A percentile compares a stretch with the other conserved stretches of the same genome.
Evolutionary conservation across 2,113 vertebrate species (phyloP).

Genomic region (Centropus bengalensis): DNA sequence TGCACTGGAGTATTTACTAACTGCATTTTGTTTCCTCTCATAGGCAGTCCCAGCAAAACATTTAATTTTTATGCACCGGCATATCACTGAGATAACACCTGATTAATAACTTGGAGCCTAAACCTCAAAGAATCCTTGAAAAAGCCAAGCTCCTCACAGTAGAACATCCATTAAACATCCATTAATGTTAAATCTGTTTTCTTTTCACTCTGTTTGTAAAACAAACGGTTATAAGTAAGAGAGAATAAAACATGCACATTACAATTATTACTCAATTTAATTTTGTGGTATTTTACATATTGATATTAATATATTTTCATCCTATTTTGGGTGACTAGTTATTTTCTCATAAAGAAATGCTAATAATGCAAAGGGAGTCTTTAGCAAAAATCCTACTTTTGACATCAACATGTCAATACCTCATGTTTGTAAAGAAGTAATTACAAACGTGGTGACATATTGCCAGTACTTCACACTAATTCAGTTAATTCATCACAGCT

Average conservation of each 20-base stretch:
- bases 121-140: background rate
- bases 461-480: constrained; percentile 1
- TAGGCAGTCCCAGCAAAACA: background rate
- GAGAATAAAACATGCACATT: background rate
- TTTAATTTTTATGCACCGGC: background rate
- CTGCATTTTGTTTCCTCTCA: background rate
- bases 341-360: background rate
- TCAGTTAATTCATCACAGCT: constrained; percentile 36
- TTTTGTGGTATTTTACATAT: background rate
- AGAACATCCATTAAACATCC: background rate
- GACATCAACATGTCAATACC: background rate
- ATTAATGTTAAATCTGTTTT: background rate
- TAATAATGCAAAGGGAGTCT: background rate
- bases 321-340: background rate
- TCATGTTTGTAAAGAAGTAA: constrained; percentile 3
- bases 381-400: background rate
- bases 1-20: background rate
- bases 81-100: background rate
- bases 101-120: background rate
- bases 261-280: background rate
- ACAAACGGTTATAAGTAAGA: background rate
- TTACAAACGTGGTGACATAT: background rate
- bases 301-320: background rate
- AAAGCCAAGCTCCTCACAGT: background rate
- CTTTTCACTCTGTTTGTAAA: background rate